Evolutionary conservation across 2,113 vertebrate genomes (phyloP).

Genomic region (Candoia aspera): DNA sequence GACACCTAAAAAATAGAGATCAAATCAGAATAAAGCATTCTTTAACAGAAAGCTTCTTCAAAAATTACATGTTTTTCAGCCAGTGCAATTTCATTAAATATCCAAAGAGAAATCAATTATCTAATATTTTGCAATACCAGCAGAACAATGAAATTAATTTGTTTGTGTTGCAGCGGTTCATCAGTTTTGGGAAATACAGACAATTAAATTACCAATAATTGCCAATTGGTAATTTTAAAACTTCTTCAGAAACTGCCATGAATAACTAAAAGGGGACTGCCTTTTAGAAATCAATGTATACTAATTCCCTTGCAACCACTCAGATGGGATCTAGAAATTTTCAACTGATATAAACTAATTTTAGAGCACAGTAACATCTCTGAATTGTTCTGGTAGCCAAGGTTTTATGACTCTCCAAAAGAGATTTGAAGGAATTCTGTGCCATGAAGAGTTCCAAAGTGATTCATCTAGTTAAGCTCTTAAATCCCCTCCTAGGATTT

Average conservation of each 20-base stretch:
- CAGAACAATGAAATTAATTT: background rate
- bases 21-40: too few species aligned
- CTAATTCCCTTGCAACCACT: background rate
- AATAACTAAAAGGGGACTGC: background rate
- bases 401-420: background rate
- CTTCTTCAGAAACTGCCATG: background rate
- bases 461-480: background rate
- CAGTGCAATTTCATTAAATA: background rate
- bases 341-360: background rate
- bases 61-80: background rate
- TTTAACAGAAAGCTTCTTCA: too few species aligned
- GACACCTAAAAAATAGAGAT: too few species aligned
- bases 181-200: background rate
- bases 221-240: background rate
- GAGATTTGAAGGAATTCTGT: background rate
- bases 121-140: background rate
- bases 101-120: background rate
- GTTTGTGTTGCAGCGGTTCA: background rate
- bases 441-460: background rate
- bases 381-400: background rate
- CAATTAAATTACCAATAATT: background rate
- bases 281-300: background rate
- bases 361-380: background rate
- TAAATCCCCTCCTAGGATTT: background rate
- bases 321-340: background rate